Evolutionary conservation across 2,888 invertebrate genomes (phyloP).

Genomic region (Gryllus longicercus): DNA sequence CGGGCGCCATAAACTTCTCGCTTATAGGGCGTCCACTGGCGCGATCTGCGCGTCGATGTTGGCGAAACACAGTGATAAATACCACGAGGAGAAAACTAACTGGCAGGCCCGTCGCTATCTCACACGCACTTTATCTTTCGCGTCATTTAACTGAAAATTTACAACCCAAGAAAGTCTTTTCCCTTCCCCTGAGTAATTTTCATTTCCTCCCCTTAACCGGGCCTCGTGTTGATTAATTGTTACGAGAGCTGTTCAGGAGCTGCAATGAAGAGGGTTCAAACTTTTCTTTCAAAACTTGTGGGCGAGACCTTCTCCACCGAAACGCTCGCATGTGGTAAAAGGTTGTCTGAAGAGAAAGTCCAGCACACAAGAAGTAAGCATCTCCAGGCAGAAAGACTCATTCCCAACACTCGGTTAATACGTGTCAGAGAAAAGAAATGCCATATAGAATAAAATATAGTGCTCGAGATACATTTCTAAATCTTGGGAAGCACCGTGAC

Average conservation of each 20-base stretch:
- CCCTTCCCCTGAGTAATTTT: constrained; percentile 9
- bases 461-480: no score
- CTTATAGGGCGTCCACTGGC: background rate
- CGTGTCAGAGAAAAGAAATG: no score
- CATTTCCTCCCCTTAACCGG: constrained; percentile 2
- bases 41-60: background rate
- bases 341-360: no score
- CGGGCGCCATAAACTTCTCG: background rate
- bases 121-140: background rate
- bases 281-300: constrained; percentile 5
- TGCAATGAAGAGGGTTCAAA: background rate
- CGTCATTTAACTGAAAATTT: constrained; percentile 17
- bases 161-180: constrained; percentile 7
- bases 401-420: no score
- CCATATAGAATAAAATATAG: no score
- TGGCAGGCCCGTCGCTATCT: background rate
- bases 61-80: constrained; percentile 1
- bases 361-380: no score
- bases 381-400: no score
- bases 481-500: no score
- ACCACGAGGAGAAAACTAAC: background rate
- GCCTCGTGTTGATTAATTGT: constrained; percentile 8
- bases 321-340: background rate
- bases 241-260: background rate
- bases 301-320: background rate